These are phyloP conservation scores for Byasa hedistus DNA, from an alignment of 2,888 invertebrate species.

Conservation along the genomic window DNA sequence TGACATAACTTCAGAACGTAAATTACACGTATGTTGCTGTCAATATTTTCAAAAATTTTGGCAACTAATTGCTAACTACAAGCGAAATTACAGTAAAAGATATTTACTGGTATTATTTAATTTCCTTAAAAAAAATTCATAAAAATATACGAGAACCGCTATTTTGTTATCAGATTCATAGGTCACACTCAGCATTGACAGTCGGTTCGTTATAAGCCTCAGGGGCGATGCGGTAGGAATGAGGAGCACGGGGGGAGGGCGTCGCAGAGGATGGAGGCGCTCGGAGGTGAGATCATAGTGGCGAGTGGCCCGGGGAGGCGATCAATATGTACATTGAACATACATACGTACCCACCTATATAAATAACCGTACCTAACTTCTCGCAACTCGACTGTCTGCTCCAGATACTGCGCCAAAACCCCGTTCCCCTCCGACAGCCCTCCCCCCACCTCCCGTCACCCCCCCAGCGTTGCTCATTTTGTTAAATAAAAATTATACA, in stretches of 20 bases:
- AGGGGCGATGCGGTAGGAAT: constrained; percentile 62
- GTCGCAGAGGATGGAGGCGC: constrained; percentile 77
- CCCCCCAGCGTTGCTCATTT: constrained; percentile 54
- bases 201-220: constrained; percentile 63
- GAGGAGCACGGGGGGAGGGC: constrained; percentile 51
- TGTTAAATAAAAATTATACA: constrained; percentile 33
- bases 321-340: constrained; percentile 80
- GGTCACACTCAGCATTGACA: constrained; percentile 39
- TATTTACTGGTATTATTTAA: background rate
- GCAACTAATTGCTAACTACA: too few species aligned
- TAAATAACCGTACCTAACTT: constrained; percentile 77
- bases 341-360: constrained; percentile 73
- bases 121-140: background rate
- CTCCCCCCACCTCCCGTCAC: too few species aligned
- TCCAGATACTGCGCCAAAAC: constrained; percentile 78
- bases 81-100: too few species aligned
- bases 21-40: too few species aligned
- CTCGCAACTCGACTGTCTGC: constrained; percentile 77
- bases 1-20: background rate
- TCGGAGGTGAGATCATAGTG: constrained; percentile 80
- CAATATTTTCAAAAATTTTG: too few species aligned
- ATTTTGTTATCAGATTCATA: constrained; percentile 32
- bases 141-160: constrained; percentile 3
- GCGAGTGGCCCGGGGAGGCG: constrained; percentile 78
- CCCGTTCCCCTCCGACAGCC: constrained; percentile 57